phyloP scores from a whole-genome alignment of 2,888 invertebrate species.

The Drosophila kambysellisi region DNA sequence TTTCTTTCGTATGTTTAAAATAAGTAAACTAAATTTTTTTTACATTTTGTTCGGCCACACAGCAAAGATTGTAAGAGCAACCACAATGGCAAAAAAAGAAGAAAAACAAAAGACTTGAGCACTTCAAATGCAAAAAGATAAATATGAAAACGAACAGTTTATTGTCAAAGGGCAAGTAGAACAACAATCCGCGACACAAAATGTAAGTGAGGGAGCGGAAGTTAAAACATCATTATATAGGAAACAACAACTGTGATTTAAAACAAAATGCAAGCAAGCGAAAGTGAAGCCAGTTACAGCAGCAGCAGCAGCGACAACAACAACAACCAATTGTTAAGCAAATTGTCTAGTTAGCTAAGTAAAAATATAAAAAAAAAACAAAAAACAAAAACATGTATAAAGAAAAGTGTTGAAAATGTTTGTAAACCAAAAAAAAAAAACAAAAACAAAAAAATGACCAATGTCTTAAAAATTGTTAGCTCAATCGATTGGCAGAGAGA shows the following conservation, averaged over 20 bases:
- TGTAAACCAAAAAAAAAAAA: slow-evolving; percentile 48
- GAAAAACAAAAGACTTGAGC: slow-evolving; percentile 74
- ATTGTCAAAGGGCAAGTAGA: slow-evolving; percentile 35
- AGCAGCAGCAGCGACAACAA: slow-evolving; percentile 46
- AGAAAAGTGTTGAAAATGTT: slow-evolving; percentile 54
- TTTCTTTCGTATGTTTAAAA: slow-evolving; percentile 50
- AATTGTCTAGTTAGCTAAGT: slow-evolving; percentile 81
- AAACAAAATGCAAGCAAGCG: slow-evolving; percentile 55
- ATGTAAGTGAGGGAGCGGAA: slow-evolving; percentile 24
- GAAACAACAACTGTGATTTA: slow-evolving; percentile 80
- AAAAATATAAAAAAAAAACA: slow-evolving; percentile 30
- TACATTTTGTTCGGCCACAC: slow-evolving; percentile 57
- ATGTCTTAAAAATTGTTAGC: slow-evolving; percentile 72
- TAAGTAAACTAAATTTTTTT: slow-evolving; percentile 36
- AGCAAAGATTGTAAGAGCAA: slow-evolving; percentile 33
- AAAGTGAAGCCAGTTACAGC: slow-evolving; percentile 55
- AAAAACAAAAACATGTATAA: slow-evolving; percentile 38
- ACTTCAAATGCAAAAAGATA: slow-evolving; percentile 61
- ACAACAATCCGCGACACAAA: slow-evolving; percentile 41
- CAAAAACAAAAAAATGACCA: slow-evolving; percentile 55
- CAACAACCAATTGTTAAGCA: slow-evolving; percentile 69
- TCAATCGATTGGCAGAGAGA: slow-evolving; percentile 57
- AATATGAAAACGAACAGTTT: slow-evolving; percentile 32
- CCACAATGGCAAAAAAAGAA: slow-evolving; percentile 23
- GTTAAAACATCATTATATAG: slow-evolving; percentile 75